phyloP scores from a whole-genome alignment of 2,888 invertebrate species.

The Apocheima hispidaria region DNA sequence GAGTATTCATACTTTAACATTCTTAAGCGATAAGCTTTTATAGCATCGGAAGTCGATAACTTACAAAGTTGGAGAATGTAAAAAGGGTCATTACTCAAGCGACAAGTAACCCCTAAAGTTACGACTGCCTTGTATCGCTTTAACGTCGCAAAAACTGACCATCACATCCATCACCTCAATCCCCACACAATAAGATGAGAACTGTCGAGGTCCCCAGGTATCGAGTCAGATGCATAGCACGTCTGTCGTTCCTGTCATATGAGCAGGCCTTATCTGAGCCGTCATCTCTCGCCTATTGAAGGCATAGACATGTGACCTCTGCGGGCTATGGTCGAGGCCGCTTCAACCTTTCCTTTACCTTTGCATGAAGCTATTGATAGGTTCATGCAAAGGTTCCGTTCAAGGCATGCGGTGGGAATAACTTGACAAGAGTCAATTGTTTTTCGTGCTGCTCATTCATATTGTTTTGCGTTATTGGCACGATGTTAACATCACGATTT shows the following conservation, averaged over 20 bases:
- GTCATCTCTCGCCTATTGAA: slow-evolving; percentile 77
- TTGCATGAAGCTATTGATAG: slow-evolving; percentile 57
- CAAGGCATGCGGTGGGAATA: slow-evolving; percentile 57
- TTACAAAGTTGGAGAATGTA: slow-evolving; percentile 23
- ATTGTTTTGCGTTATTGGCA: slow-evolving; percentile 39
- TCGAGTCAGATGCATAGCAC: slow-evolving; percentile 39
- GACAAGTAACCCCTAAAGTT: slow-evolving; percentile 9
- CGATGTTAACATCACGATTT: slow-evolving; percentile 41
- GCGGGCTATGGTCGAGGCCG: slow-evolving; percentile 66
- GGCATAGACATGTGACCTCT: slow-evolving; percentile 73
- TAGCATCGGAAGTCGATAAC: slow-evolving; percentile 27
- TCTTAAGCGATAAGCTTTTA: slow-evolving; percentile 35
- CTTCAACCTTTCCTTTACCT: slow-evolving; percentile 67
- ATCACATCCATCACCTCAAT: slow-evolving; percentile 24
- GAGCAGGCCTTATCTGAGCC: slow-evolving; percentile 65
- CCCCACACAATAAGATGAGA: slow-evolving; percentile 33
- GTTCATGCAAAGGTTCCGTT: slow-evolving; percentile 49
- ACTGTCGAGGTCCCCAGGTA: slow-evolving; percentile 36
- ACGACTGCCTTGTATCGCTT: slow-evolving; percentile 10
- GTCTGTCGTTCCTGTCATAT: slow-evolving; percentile 42
- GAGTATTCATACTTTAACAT: slow-evolving; percentile 32
- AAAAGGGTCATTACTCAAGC: slow-evolving; percentile 10
- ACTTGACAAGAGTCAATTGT: slow-evolving; percentile 56
- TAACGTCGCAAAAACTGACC: slow-evolving; percentile 15
- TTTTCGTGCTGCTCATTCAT: slow-evolving; percentile 48